phyloP scores from a whole-genome alignment of 2,113 vertebrate genomes.

The Paramisgurnus dabryanus region DNA sequence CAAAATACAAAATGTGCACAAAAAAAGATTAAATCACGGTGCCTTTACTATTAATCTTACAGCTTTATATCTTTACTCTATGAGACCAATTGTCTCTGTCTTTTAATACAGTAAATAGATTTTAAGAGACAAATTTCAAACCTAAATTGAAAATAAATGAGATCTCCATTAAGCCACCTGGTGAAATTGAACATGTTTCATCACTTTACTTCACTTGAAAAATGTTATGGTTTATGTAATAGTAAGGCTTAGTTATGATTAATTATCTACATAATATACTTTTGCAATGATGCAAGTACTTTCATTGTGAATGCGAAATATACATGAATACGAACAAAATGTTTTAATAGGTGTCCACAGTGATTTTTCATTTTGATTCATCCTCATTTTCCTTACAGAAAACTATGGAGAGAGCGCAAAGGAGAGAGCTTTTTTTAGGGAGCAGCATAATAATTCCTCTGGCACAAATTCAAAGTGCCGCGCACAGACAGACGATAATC shows the following conservation, averaged over 20 bases:
- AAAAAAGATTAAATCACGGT: neutral
- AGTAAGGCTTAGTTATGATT: conserved; percentile 71
- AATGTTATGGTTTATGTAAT: conserved; percentile 42
- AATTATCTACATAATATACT: conserved; percentile 70
- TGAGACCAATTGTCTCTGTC: neutral
- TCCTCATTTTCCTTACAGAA: conserved; percentile 56
- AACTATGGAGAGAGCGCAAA: conserved; percentile 64
- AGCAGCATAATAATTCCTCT: conserved; percentile 81
- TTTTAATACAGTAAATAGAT: neutral
- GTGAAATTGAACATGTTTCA: neutral
- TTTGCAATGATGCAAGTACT: conserved; percentile 73
- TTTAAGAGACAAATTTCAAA: neutral
- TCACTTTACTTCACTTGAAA: neutral
- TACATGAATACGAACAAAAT: conserved; percentile 78
- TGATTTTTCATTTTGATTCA: conserved; percentile 79
- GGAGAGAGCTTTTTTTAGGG: conserved; percentile 68
- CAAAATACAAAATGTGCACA: neutral
- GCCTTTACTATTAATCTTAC: neutral
- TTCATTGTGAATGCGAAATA: conserved; percentile 77
- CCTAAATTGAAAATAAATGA: neutral
- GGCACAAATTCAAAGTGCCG: conserved; percentile 79
- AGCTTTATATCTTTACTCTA: neutral
- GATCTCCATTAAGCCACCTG: neutral
- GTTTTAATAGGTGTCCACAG: conserved; percentile 77
- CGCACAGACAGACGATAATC: conserved; percentile 77